Conservation (phyloP, 2,113 vertebrate genomes). For the Callipepla squamata region DNA sequence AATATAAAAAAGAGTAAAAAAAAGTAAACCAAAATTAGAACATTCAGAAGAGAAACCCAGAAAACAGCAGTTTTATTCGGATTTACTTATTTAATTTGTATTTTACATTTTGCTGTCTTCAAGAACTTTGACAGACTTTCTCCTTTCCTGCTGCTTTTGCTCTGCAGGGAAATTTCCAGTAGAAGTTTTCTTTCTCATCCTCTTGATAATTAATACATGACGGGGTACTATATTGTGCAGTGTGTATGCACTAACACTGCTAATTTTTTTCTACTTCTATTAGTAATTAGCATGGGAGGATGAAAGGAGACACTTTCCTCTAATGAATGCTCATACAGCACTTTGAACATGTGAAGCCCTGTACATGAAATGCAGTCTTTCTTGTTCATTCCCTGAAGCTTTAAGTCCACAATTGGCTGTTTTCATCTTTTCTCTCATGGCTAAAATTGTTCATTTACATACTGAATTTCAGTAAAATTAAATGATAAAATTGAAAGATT, state of each 20-base stretch:
- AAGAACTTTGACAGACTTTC: background rate
- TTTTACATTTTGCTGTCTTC: background rate
- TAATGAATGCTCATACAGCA: slow-evolving; percentile 34
- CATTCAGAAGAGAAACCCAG: background rate
- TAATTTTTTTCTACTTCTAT: background rate
- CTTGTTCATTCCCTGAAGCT: background rate
- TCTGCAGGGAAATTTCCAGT: background rate
- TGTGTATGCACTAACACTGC: background rate
- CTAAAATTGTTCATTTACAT: background rate
- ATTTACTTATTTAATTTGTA: background rate
- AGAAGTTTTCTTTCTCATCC: background rate
- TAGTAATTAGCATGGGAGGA: slow-evolving; percentile 18
- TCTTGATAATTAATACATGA: slow-evolving; percentile 8
- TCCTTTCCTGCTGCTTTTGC: background rate
- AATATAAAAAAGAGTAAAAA: background rate
- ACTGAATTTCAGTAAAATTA: background rate
- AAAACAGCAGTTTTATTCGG: background rate
- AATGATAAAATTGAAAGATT: background rate
- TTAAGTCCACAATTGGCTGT: background rate
- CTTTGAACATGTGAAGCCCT: slow-evolving; percentile 5
- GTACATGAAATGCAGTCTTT: background rate
- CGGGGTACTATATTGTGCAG: background rate
- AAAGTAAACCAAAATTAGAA: background rate
- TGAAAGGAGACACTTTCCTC: slow-evolving; percentile 35
- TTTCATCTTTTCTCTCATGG: background rate